phyloP scores from a whole-genome alignment of 1,140 invertebrate species.

The Nylanderia fulva region DNA sequence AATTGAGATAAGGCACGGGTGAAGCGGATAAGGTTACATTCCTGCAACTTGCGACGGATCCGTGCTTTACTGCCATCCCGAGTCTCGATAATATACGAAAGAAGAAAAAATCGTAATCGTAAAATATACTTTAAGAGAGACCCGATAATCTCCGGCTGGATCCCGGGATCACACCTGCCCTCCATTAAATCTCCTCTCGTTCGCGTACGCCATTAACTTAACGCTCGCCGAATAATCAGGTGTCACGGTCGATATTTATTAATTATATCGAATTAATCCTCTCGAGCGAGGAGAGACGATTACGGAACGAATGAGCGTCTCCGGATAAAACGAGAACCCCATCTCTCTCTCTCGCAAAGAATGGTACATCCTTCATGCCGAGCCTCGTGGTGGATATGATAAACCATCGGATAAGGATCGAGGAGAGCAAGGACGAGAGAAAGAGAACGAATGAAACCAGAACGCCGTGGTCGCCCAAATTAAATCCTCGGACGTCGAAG shows the following conservation, averaged over 20 bases:
- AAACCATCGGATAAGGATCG: slow-evolving; percentile 83
- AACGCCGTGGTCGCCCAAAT: slow-evolving; percentile 73
- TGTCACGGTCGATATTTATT: slow-evolving; percentile 71
- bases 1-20: slow-evolving; percentile 63
- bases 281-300: slow-evolving; percentile 62
- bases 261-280: slow-evolving; percentile 68
- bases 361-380: slow-evolving; percentile 53
- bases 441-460: slow-evolving; percentile 62
- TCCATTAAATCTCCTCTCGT: slow-evolving; percentile 19
- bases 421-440: slow-evolving; percentile 59
- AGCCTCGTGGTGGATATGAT: slow-evolving; percentile 82
- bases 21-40: slow-evolving; percentile 62
- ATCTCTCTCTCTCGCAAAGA: slow-evolving; percentile 20
- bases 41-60: slow-evolving; percentile 6
- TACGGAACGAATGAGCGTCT: slow-evolving; percentile 64
- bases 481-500: slow-evolving; percentile 78
- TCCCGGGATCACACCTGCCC: slow-evolving; percentile 60
- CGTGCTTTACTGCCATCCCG: not conserved
- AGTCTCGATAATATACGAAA: slow-evolving; percentile 56
- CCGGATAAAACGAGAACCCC: slow-evolving; percentile 68
- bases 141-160: slow-evolving; percentile 14
- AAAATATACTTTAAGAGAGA: slow-evolving; percentile 28
- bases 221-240: slow-evolving; percentile 37
- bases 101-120: slow-evolving; percentile 43
- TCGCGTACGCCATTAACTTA: slow-evolving; percentile 63